These are phyloP conservation scores for Helarctos malayanus DNA, from an alignment of 2,797 vertebrate genomes.

Conservation along the genomic window DNA sequence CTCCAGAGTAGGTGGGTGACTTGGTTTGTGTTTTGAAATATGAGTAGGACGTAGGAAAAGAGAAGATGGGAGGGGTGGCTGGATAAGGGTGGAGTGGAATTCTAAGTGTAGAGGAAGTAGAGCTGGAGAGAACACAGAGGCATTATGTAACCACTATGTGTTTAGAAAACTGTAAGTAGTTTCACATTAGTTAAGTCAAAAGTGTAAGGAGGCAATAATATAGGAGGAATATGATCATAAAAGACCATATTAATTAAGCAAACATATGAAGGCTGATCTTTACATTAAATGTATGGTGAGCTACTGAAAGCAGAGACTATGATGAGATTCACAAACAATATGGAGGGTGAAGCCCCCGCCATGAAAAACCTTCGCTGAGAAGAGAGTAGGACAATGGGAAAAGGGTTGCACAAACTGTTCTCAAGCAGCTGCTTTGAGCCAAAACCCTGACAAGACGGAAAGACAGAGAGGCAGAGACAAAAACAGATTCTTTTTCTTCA, in stretches of 20 bases:
- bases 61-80: not conserved
- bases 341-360: accelerated
- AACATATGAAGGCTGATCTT: not conserved
- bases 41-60: not conserved
- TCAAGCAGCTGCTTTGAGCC: not conserved
- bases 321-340: not conserved
- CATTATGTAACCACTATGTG: not conserved
- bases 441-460: not conserved
- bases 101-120: not conserved
- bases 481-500: not conserved
- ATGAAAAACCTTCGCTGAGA: not conserved
- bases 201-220: not conserved
- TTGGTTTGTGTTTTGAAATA: not conserved
- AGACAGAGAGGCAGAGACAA: not conserved
- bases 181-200: not conserved
- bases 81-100: accelerated
- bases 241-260: not conserved
- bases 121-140: not conserved
- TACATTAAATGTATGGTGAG: not conserved
- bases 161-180: not conserved
- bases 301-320: not conserved
- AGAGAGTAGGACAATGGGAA: not conserved
- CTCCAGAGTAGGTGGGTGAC: not conserved
- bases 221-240: not conserved
- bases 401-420: not conserved